Evolutionary conservation across 2,888 invertebrate genomes (phyloP).

Genomic region (Julus scandinavius): DNA sequence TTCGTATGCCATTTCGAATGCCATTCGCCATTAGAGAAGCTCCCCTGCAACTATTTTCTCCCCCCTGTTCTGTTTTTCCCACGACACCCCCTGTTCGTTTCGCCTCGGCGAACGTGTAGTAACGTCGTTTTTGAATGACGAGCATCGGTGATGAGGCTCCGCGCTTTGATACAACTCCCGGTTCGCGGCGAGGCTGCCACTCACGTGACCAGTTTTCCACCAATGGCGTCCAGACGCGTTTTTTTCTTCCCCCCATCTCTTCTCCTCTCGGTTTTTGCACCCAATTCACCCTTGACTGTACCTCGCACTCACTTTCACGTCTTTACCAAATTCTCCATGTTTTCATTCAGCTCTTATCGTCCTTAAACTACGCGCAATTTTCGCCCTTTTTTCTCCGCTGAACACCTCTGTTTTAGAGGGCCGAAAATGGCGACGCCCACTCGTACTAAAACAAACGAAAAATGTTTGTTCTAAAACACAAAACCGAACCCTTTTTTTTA

Average conservation of each 20-base stretch:
- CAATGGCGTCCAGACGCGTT: background rate
- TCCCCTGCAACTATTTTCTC: background rate
- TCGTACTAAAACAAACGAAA: background rate
- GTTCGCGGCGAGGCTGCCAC: background rate
- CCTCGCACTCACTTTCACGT: background rate
- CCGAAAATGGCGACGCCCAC: slow-evolving; percentile 13
- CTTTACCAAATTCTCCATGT: background rate
- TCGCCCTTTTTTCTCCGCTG: background rate
- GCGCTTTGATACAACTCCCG: background rate
- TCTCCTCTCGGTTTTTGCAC: slow-evolving; percentile 28
- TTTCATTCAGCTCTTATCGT: background rate
- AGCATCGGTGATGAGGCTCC: background rate
- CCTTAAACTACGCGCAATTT: background rate
- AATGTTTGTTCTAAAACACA: background rate
- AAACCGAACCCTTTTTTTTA: background rate
- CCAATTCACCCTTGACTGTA: background rate
- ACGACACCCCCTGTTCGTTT: background rate
- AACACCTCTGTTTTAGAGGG: background rate
- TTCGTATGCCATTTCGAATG: background rate
- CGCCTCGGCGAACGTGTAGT: background rate
- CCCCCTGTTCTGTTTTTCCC: background rate
- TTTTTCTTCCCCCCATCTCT: background rate
- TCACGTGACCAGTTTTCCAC: background rate
- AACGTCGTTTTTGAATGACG: background rate
- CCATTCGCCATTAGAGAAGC: background rate